Evolutionary conservation across 1,140 invertebrate species (phyloP).

Genomic region (Watersipora subatra): DNA sequence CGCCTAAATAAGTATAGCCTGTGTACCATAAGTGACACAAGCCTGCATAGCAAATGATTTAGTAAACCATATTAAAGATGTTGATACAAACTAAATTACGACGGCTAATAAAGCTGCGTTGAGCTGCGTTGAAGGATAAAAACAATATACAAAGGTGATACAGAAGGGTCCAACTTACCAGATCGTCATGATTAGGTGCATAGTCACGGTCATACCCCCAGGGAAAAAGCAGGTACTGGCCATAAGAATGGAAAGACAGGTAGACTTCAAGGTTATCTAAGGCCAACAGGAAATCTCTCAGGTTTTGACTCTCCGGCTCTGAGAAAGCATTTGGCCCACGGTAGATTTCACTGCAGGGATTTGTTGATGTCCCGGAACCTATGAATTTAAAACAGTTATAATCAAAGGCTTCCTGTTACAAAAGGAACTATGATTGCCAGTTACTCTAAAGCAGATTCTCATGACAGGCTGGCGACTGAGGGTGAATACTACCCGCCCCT

Average conservation of each 20-base stretch:
- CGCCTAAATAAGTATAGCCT: too few relatives aligned
- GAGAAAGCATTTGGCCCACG: constrained; percentile 75
- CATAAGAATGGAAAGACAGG: constrained; percentile 31
- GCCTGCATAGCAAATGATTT: too few relatives aligned
- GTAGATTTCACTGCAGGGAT: constrained; percentile 77
- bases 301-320: constrained; percentile 65
- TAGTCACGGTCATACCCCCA: constrained; percentile 35
- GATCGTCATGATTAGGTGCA: constrained; percentile 27
- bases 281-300: constrained; percentile 18
- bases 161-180: constrained; percentile 22
- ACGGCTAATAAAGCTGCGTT: background rate
- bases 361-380: constrained; percentile 62
- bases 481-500: too few relatives aligned
- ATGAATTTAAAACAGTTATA: constrained; percentile 5
- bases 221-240: constrained; percentile 39
- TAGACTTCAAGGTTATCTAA: constrained; percentile 20
- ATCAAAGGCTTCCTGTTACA: too few relatives aligned
- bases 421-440: too few relatives aligned
- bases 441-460: too few relatives aligned
- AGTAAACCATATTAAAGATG: too few relatives aligned
- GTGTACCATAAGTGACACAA: too few relatives aligned
- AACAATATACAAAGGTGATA: background rate
- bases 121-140: background rate
- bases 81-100: background rate
- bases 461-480: too few relatives aligned